phyloP scores from a whole-genome alignment of 1,140 invertebrate species.

The Cyphomyrmex costatus region DNA sequence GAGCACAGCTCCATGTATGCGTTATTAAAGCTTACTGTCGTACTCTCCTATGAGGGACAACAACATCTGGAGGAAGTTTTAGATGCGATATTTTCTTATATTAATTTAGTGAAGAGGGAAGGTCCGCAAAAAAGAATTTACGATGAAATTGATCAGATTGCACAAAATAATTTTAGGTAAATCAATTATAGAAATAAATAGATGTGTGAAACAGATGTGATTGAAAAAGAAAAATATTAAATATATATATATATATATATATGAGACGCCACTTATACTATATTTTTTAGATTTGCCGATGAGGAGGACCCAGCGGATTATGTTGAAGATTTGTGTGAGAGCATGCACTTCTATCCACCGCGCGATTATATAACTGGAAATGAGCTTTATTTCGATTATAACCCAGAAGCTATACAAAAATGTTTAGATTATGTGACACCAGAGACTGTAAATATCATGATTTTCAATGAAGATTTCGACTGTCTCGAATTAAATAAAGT shows the following conservation, averaged over 20 bases:
- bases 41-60: slow-evolving; percentile 93
- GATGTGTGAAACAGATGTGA: neutral
- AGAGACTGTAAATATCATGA: slow-evolving; percentile 92
- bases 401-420: slow-evolving; percentile 90
- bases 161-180: slow-evolving; percentile 89
- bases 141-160: slow-evolving; percentile 91
- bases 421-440: slow-evolving; percentile 90
- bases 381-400: slow-evolving; percentile 92
- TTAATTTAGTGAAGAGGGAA: slow-evolving; percentile 89
- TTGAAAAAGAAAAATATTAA: neutral
- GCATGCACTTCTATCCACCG: slow-evolving; percentile 93
- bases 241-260: no score
- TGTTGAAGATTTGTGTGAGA: slow-evolving; percentile 92
- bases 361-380: slow-evolving; percentile 93
- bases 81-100: slow-evolving; percentile 90
- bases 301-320: slow-evolving; percentile 92
- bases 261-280: neutral
- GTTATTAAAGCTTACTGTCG: slow-evolving; percentile 92
- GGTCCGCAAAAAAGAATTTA: slow-evolving; percentile 91
- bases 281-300: slow-evolving; percentile 88
- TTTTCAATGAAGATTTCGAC: slow-evolving; percentile 89
- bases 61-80: slow-evolving; percentile 91
- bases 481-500: slow-evolving; percentile 88
- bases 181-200: neutral
- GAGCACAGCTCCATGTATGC: slow-evolving; percentile 91